Percentiles rank a stretch among this genome's conserved stretches.
Conservation (phyloP, 2,888 invertebrate species). For the Hypolimnas misippus region DNA sequence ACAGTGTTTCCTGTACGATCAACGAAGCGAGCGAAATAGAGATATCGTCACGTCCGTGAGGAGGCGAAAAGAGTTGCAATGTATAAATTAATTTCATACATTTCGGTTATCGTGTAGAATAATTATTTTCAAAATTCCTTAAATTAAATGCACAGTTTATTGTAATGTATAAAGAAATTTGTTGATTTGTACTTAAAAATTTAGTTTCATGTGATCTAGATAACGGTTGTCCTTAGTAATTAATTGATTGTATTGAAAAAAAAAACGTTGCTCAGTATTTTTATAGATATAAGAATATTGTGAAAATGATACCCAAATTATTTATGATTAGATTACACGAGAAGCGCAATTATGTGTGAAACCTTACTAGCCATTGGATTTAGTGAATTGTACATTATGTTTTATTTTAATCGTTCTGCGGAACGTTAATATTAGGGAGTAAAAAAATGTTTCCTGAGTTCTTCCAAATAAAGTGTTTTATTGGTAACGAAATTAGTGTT, state of each 20-base stretch:
- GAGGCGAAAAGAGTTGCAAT: conserved; percentile 6
- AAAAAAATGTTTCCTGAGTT: conserved; percentile 30
- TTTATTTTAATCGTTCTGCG: conserved; percentile 32
- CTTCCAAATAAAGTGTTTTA: conserved; percentile 29
- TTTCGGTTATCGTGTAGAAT: conserved; percentile 66
- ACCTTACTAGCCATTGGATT: conserved; percentile 60
- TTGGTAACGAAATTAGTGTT: not conserved
- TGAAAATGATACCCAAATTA: conserved; percentile 68
- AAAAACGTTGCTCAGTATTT: conserved; percentile 79
- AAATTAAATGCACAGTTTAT: conserved; percentile 66
- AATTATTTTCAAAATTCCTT: conserved; percentile 58
- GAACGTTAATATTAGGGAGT: conserved; percentile 26
- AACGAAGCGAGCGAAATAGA: conserved; percentile 46
- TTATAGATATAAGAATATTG: conserved; percentile 77
- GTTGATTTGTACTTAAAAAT: conserved; percentile 58
- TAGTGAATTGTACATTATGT: conserved; percentile 58
- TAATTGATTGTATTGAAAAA: conserved; percentile 66
- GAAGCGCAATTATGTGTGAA: conserved; percentile 64
- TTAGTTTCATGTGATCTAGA: conserved; percentile 62
- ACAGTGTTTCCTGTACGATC: conserved; percentile 63
- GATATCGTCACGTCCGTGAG: conserved; percentile 16
- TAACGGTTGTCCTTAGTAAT: conserved; percentile 60
- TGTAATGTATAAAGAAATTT: conserved; percentile 63
- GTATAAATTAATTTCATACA: conserved; percentile 51
- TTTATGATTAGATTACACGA: conserved; percentile 59